Evolutionary conservation across 1,140 invertebrate species (phyloP).

Genomic region (Bicyclus anynana): DNA sequence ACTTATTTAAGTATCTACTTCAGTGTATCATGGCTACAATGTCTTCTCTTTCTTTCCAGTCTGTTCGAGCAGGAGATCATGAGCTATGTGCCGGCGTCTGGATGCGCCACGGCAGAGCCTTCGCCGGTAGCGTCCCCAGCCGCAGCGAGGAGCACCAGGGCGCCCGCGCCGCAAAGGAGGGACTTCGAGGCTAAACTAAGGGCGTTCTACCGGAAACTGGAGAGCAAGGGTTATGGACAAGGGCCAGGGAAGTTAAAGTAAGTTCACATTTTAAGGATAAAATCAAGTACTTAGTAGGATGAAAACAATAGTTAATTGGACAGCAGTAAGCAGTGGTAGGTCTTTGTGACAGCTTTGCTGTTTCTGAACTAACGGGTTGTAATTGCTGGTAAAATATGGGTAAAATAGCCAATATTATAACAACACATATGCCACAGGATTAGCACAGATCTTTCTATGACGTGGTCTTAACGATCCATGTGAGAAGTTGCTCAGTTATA

Average conservation of each 20-base stretch:
- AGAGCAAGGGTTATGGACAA: conserved; percentile 97
- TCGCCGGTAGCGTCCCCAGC: conserved; percentile 90
- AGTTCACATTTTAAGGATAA: conserved; percentile 49
- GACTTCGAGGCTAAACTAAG: conserved; percentile 97
- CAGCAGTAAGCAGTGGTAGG: too few relatives aligned
- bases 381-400: too few relatives aligned
- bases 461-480: too few relatives aligned
- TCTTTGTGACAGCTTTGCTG: too few relatives aligned
- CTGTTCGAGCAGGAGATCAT: conserved; percentile 99
- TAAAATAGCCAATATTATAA: too few relatives aligned
- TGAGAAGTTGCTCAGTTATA: too few relatives aligned
- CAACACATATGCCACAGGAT: too few relatives aligned
- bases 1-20: too few relatives aligned
- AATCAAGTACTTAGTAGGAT: too few relatives aligned
- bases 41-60: conserved; percentile 74
- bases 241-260: conserved; percentile 97
- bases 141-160: conserved; percentile 84
- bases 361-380: too few relatives aligned
- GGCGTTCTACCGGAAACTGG: conserved; percentile 96
- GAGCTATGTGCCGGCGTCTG: conserved; percentile 93
- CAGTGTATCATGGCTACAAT: background rate
- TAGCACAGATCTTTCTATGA: too few relatives aligned
- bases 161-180: conserved; percentile 91
- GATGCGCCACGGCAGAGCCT: conserved; percentile 78
- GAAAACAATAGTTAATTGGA: too few relatives aligned